Evolutionary conservation across 2,888 invertebrate genomes (phyloP).

Genomic region (Platypus cylindrus): DNA sequence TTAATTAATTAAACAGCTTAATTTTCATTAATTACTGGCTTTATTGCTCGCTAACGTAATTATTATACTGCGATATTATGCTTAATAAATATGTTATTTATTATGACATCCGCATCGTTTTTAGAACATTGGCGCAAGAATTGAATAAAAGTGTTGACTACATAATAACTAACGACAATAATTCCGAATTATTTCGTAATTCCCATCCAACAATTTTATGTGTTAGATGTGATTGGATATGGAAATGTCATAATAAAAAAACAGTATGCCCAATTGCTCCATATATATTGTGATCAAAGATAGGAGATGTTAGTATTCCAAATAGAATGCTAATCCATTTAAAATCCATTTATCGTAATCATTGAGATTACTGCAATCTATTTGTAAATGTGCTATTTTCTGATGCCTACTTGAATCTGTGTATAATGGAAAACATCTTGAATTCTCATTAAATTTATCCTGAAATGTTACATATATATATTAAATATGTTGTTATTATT

Average conservation of each 20-base stretch:
- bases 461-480: background rate
- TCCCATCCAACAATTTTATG: constrained; percentile 24
- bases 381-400: constrained; percentile 26
- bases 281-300: no score
- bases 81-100: background rate
- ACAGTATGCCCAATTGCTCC: constrained; percentile 22
- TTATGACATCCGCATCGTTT: constrained; percentile 13
- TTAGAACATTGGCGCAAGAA: constrained; percentile 25
- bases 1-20: background rate
- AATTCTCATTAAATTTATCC: constrained; percentile 2
- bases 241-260: constrained; percentile 41
- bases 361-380: constrained; percentile 27
- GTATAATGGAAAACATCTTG: constrained; percentile 25
- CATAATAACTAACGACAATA: constrained; percentile 24
- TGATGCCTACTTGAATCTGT: constrained; percentile 26
- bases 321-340: constrained; percentile 49
- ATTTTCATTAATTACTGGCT: background rate
- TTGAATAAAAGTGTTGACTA: constrained; percentile 24
- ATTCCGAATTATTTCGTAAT: constrained; percentile 21
- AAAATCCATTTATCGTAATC: constrained; percentile 46
- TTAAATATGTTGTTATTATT: background rate
- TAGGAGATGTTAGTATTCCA: constrained; percentile 32
- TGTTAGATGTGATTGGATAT: constrained; percentile 48
- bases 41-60: no score
- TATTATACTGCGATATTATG: no score